phyloP scores from a whole-genome alignment of 2,888 invertebrate genomes.

The Meloe dianella region DNA sequence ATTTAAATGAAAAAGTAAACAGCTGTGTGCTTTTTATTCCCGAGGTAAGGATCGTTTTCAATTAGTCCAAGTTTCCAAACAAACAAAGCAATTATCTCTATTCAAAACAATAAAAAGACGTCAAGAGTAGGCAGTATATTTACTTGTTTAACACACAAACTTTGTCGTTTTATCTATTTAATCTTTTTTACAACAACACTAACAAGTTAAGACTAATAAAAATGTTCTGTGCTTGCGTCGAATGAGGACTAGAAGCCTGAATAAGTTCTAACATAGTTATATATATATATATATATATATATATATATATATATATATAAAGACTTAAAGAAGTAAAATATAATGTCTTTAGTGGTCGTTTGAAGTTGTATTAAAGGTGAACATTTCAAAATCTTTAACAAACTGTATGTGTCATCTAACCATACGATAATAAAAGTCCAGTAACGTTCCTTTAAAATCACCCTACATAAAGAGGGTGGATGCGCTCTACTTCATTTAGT shows the following conservation, averaged over 20 bases:
- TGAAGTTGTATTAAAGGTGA: not conserved
- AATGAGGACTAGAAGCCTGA: not conserved
- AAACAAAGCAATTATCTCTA: not conserved
- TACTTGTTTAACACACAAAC: not conserved
- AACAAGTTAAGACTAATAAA: slow-evolving; percentile 8
- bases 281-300: not conserved
- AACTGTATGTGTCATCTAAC: not conserved
- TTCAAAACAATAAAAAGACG: not conserved
- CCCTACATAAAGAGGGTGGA: slow-evolving; percentile 20
- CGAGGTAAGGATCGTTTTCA: not conserved
- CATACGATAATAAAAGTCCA: not conserved
- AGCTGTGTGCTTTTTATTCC: not conserved
- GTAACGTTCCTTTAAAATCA: not conserved
- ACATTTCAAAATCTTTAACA: not conserved
- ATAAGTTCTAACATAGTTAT: not conserved
- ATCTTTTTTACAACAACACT: not conserved
- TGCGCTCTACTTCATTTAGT: slow-evolving; percentile 34
- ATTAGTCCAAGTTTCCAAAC: not conserved
- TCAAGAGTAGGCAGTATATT: not conserved
- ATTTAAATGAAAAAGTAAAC: not conserved
- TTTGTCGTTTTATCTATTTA: not conserved
- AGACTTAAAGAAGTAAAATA: not conserved
- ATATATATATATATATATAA: not conserved
- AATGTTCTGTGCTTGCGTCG: not conserved
- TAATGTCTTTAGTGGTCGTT: not conserved